Evolutionary conservation across 2,113 vertebrate species (phyloP).

Genomic region (Elaphurus davidianus): DNA sequence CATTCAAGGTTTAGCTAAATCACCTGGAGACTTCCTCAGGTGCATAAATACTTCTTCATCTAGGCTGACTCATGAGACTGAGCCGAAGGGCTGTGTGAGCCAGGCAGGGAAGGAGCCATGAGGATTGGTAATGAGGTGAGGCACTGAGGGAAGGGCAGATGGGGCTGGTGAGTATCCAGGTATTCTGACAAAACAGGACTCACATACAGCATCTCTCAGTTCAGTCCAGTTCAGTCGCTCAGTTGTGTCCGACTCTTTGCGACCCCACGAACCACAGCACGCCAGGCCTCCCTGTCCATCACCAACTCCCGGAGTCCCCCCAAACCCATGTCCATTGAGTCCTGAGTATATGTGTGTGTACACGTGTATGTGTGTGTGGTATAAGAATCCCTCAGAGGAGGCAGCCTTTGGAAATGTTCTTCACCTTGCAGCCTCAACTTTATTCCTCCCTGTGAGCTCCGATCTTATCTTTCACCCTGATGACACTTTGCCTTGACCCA

Average conservation of each 20-base stretch:
- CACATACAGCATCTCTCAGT: not conserved
- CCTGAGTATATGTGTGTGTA: not conserved
- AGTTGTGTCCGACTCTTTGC: accelerated
- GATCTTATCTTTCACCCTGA: not conserved
- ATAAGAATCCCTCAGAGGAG: not conserved
- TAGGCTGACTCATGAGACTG: not conserved
- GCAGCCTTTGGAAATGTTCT: not conserved
- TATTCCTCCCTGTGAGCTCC: not conserved
- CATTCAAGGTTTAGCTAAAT: not conserved
- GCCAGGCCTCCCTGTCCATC: not conserved
- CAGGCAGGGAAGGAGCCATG: not conserved
- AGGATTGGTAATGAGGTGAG: not conserved
- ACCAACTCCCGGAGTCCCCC: not conserved
- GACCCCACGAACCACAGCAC: not conserved
- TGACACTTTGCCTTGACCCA: not conserved
- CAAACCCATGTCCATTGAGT: not conserved
- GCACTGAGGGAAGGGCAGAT: not conserved
- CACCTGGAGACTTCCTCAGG: constrained; percentile 43
- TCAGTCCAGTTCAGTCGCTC: not conserved
- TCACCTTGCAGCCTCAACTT: not conserved
- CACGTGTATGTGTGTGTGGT: too few species aligned
- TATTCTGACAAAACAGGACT: not conserved
- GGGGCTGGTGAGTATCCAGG: not conserved
- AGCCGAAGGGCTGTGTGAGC: not conserved
- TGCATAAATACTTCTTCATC: not conserved